phyloP scores from a whole-genome alignment of 64 coral and sea anemone species.

The Astreopora myriophthalma region DNA sequence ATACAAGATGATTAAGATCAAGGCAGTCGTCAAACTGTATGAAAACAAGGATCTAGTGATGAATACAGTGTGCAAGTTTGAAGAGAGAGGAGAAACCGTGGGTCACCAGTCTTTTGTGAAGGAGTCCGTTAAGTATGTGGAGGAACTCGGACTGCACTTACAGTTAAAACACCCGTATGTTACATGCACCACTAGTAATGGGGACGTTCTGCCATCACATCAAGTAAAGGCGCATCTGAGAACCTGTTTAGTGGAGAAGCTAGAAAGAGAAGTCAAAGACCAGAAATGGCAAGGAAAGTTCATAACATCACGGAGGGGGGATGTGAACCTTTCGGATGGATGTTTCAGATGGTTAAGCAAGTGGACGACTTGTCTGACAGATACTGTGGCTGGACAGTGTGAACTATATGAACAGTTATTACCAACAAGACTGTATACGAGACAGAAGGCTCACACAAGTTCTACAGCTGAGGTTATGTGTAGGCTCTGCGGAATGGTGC shows the following conservation, averaged over 20 bases:
- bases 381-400: neutral
- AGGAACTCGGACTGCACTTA: too few species aligned
- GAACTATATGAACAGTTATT: neutral
- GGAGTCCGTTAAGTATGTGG: too few species aligned
- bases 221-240: too few species aligned
- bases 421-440: neutral
- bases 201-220: too few species aligned
- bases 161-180: too few species aligned
- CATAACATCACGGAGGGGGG: neutral
- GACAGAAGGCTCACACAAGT: neutral
- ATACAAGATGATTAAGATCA: too few species aligned
- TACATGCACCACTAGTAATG: too few species aligned
- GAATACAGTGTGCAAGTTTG: too few species aligned
- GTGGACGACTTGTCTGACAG: neutral
- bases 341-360: neutral
- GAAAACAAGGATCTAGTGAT: too few species aligned
- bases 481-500: neutral
- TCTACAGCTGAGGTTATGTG: neutral
- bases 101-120: too few species aligned
- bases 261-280: neutral
- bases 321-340: neutral
- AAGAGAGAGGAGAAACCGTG: too few species aligned
- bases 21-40: too few species aligned
- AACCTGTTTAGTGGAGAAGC: neutral
- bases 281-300: constrained; percentile 11